Conservation (phyloP, 2,797 vertebrate genomes). For the Cynodonichthys magdalenae region DNA sequence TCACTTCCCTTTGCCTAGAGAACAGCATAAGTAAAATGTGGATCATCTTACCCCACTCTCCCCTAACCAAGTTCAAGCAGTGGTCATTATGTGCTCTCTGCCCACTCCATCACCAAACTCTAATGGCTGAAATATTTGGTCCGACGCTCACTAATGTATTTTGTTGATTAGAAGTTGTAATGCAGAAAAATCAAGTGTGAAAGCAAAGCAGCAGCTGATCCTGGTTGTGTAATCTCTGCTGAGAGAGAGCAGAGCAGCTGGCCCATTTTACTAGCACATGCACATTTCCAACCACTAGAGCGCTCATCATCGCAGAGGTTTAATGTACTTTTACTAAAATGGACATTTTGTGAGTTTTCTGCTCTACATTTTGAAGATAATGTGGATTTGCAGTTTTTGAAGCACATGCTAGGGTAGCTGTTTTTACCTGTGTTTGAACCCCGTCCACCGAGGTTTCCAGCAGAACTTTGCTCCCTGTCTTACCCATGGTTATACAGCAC, state of each 20-base stretch:
- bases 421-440: slow-evolving; percentile 69
- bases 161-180: slow-evolving; percentile 46
- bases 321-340: slow-evolving; percentile 8
- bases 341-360: neutral
- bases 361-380: neutral
- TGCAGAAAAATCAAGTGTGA: slow-evolving; percentile 56
- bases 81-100: slow-evolving; percentile 8
- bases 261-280: slow-evolving; percentile 23
- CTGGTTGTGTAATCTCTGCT: slow-evolving; percentile 64
- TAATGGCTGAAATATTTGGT: slow-evolving; percentile 24
- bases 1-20: no score
- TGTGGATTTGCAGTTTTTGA: neutral
- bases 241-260: slow-evolving; percentile 45
- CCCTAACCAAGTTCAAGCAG: slow-evolving; percentile 25
- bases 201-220: slow-evolving; percentile 54
- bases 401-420: neutral
- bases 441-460: slow-evolving; percentile 73
- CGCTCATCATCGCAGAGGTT: slow-evolving; percentile 3
- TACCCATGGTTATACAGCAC: slow-evolving; percentile 69
- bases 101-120: slow-evolving; percentile 37
- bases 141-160: slow-evolving; percentile 33
- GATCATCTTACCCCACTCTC: no score
- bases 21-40: no score
- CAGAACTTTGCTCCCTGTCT: slow-evolving; percentile 74
- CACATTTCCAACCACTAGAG: slow-evolving; percentile 2